A percentile compares a stretch with the other conserved stretches of the same genome.
phyloP scores from a whole-genome alignment of 2,797 vertebrate species.

The Sorex maritimensis region DNA sequence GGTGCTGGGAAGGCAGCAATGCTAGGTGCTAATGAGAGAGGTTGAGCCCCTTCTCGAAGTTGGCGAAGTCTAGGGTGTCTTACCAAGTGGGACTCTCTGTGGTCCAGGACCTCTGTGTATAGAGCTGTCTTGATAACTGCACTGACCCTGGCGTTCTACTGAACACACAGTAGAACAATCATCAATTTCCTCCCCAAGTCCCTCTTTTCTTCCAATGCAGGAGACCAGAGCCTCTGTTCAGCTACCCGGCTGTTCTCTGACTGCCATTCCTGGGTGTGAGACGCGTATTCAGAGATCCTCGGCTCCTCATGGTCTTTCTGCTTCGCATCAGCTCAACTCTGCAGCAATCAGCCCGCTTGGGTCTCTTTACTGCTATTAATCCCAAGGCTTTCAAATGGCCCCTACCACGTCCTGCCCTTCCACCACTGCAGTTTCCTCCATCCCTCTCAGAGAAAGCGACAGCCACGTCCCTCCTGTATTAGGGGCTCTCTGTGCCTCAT shows the following conservation, averaged over 20 bases:
- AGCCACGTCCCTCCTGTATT: not conserved
- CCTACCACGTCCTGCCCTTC: not conserved
- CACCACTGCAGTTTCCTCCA: not conserved
- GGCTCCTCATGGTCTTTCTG: not conserved
- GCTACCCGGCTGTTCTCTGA: not conserved
- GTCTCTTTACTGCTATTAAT: not conserved
- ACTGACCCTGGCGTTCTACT: not conserved
- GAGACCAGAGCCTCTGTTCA: not conserved
- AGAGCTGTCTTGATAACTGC: not conserved
- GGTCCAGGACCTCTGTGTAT: not conserved
- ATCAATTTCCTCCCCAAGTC: not conserved
- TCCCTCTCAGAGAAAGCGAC: not conserved
- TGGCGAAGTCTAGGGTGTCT: not conserved
- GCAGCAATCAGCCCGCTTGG: not conserved
- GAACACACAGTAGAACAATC: not conserved
- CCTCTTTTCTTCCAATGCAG: not conserved
- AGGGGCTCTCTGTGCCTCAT: not conserved
- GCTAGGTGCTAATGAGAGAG: not conserved
- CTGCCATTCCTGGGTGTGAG: not conserved
- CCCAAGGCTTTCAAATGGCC: slow-evolving; percentile 14
- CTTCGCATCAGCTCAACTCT: not conserved
- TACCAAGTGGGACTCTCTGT: not conserved
- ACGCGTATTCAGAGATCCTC: not conserved
- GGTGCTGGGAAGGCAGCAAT: not conserved
- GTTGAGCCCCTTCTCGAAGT: not conserved